A percentile compares a stretch with the other conserved stretches of the same genome.
phyloP scores from a whole-genome alignment of 2,888 invertebrate genomes.

The Tenthredo scrophulariae region DNA sequence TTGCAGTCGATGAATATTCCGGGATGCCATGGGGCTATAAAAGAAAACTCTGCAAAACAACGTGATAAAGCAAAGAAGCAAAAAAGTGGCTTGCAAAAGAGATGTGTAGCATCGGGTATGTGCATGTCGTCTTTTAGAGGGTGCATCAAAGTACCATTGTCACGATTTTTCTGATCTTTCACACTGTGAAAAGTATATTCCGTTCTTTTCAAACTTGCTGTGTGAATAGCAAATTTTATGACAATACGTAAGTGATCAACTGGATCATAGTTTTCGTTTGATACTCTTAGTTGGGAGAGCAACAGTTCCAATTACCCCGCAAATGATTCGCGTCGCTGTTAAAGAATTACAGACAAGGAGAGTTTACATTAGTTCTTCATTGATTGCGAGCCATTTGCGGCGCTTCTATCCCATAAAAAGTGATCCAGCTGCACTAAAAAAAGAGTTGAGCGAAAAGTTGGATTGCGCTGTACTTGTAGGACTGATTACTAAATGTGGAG shows the following conservation, averaged over 20 bases:
- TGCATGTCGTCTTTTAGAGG: neutral
- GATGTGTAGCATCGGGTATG: neutral
- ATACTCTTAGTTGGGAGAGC: slow-evolving; percentile 23
- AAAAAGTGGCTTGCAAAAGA: neutral
- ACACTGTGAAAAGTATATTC: neutral
- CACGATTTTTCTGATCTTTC: neutral
- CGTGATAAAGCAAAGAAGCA: slow-evolving; percentile 7
- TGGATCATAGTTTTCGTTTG: neutral
- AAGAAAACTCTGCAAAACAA: slow-evolving; percentile 15
- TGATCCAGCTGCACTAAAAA: slow-evolving; percentile 59
- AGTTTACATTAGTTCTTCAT: slow-evolving; percentile 62
- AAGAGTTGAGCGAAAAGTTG: slow-evolving; percentile 65
- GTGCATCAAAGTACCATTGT: neutral
- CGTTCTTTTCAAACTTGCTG: neutral
- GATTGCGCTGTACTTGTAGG: slow-evolving; percentile 67
- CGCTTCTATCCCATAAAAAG: slow-evolving; percentile 64
- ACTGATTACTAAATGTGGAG: slow-evolving; percentile 62
- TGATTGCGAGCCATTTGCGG: slow-evolving; percentile 65
- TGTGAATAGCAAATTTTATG: neutral
- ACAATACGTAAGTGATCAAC: neutral
- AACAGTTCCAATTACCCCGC: slow-evolving; percentile 63
- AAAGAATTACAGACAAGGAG: slow-evolving; percentile 64
- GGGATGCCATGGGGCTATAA: neutral
- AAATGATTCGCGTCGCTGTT: slow-evolving; percentile 66
- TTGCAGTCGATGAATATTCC: neutral